A percentile compares a stretch with the other conserved stretches of the same genome.
Evolutionary conservation across 1,140 invertebrate species (phyloP).

Genomic region (Dryas iulia): DNA sequence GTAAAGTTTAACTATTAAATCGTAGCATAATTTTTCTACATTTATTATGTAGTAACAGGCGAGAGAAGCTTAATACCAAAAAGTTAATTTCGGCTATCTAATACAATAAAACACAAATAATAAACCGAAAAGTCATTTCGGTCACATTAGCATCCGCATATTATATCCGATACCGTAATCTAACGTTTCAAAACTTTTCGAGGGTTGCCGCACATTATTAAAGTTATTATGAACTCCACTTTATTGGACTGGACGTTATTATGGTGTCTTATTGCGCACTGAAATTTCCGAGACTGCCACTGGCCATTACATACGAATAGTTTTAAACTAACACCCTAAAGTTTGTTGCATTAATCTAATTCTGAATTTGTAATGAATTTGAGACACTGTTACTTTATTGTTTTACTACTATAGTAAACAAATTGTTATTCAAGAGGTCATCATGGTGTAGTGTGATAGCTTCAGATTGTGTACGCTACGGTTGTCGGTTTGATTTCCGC

Average conservation of each 20-base stretch:
- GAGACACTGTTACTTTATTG: background rate
- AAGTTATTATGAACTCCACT: slow-evolving; percentile 23
- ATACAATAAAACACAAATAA: background rate
- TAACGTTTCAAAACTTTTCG: slow-evolving; percentile 23
- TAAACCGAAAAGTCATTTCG: background rate
- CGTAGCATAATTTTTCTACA: too few species aligned
- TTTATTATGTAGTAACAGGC: too few species aligned
- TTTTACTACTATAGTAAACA: background rate
- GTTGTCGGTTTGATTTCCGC: too few species aligned
- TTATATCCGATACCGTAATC: slow-evolving; percentile 13
- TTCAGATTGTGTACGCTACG: too few species aligned
- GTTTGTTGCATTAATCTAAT: background rate
- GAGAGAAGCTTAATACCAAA: too few species aligned
- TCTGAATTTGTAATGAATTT: slow-evolving; percentile 8
- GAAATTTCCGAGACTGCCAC: slow-evolving; percentile 1
- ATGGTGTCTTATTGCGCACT: slow-evolving; percentile 18
- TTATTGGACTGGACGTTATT: slow-evolving; percentile 17
- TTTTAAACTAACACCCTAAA: slow-evolving; percentile 8
- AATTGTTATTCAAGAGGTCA: background rate
- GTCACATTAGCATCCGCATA: background rate
- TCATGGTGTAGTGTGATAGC: too few species aligned
- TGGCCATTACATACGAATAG: slow-evolving; percentile 8
- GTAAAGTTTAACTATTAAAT: too few species aligned
- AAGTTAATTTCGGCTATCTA: background rate
- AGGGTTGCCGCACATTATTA: slow-evolving; percentile 27